Percentiles rank a stretch among this genome's conserved stretches.
Conservation (phyloP, 2,888 invertebrate species). For the Brachyopa scutellaris region DNA sequence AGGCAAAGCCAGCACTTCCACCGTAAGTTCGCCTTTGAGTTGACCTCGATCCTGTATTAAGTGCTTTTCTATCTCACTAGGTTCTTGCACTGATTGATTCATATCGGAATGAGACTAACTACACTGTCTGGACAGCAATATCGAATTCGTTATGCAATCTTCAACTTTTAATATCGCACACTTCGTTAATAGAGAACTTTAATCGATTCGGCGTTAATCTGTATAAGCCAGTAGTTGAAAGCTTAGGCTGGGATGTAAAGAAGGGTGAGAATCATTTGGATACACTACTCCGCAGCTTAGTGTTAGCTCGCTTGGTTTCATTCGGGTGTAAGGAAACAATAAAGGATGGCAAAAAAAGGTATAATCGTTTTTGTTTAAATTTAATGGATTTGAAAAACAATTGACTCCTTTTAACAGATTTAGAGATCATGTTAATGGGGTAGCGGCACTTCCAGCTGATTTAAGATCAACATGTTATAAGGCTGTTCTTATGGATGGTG, state of each 20-base stretch:
- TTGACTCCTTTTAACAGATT: conserved; percentile 81
- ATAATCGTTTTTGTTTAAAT: not conserved
- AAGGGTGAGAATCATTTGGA: conserved; percentile 93
- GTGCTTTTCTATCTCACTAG: conserved; percentile 75
- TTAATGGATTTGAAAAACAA: not conserved
- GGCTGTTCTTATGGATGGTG: conserved; percentile 89
- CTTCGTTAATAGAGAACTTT: conserved; percentile 88
- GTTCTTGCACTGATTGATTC: conserved; percentile 91
- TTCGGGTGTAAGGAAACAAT: conserved; percentile 91
- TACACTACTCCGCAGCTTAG: conserved; percentile 91
- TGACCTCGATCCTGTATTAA: not conserved
- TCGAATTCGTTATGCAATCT: conserved; percentile 90
- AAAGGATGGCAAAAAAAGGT: conserved; percentile 86
- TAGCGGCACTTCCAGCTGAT: conserved; percentile 89
- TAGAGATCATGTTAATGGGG: conserved; percentile 86
- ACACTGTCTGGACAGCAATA: conserved; percentile 95
- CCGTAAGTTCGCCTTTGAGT: conserved; percentile 68
- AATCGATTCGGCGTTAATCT: conserved; percentile 89
- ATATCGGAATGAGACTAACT: conserved; percentile 93
- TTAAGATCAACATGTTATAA: conserved; percentile 93
- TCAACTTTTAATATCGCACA: conserved; percentile 89
- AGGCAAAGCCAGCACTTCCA: conserved; percentile 89
- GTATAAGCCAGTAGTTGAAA: conserved; percentile 87
- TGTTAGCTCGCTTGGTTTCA: conserved; percentile 91
- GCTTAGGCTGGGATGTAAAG: conserved; percentile 93